Evolutionary conservation across 64 coral and sea anemone species (phyloP), one percentile per base, ranked within the genome.

Genomic region (Catalaphyllia jardinei): DNA sequence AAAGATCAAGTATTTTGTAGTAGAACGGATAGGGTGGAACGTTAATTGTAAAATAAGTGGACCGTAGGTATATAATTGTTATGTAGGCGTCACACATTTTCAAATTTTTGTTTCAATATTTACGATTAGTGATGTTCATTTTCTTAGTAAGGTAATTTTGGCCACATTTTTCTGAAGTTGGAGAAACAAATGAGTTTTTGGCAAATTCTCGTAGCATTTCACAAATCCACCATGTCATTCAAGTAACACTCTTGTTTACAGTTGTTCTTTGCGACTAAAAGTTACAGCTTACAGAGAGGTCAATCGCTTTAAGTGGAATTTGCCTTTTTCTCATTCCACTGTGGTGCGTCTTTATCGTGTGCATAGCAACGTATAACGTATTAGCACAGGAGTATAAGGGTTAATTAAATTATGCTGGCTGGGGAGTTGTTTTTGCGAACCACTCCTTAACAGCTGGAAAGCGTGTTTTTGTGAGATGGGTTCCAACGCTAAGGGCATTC

Each of bases 21-120:
- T 71, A 50, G 51, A 85, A 52, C 71, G 71, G 22, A 10, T 25
- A 42, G n/a, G 24, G 42, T 9, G 31, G 52, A 52, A 50, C 29
- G 63, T 31, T 52, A 71, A 85, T 62, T 85, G 81, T 71, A 71
- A 85, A 85, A 49, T 85, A 71, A 51, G 33, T 85, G 20, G 67
- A 71, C 6, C 31, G 18, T 24, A 71, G 63, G 62, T 85, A 85
- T 85, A 42, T 85, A 71, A 85, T 50, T 63, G 31, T 46, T 12
- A 1, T 49, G 79, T 42, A 85, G 74, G 39, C 10, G 33, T 46
- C 74, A 50, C 39, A 22, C 19, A 20, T 77, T 83, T 83, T 50
- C 2, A 11, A 20, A 69, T 51, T 46, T 85, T 28, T 39, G 4
- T 67, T 15, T 50, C 22, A 49, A 16, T 46, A 29, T 30, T 60